These are phyloP conservation scores for Neelides folsomi DNA, from an alignment of 2,888 invertebrate species.

Conservation along the genomic window DNA sequence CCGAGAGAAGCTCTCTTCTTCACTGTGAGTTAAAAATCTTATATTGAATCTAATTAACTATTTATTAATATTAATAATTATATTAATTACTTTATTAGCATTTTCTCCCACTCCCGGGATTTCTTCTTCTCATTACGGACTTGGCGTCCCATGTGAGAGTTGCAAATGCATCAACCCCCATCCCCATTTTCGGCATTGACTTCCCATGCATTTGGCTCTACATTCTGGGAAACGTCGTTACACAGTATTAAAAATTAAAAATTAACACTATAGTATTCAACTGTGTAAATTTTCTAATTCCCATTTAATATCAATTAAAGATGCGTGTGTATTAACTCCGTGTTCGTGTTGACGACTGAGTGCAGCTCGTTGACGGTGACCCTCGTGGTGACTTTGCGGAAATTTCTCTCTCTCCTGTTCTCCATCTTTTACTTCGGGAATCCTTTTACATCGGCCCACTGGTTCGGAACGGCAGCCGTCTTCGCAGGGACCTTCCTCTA, in stretches of 20 bases:
- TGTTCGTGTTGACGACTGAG: conserved; percentile 85
- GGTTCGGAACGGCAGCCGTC: conserved; percentile 78
- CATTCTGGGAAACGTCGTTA: conserved; percentile 65
- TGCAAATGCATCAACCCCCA: conserved; percentile 52
- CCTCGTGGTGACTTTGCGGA: conserved; percentile 84
- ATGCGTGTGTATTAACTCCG: conserved; percentile 82
- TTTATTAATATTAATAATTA: conserved; percentile 5
- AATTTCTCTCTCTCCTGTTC: conserved; percentile 87
- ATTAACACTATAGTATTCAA: background rate
- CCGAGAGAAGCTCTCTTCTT: conserved; percentile 77
- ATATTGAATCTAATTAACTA: background rate
- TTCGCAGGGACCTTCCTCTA: conserved; percentile 88
- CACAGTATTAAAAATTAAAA: conserved; percentile 54
- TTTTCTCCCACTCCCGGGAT: conserved; percentile 75
- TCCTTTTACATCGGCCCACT: conserved; percentile 80
- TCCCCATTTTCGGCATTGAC: conserved; percentile 44
- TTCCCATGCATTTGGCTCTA: conserved; percentile 65
- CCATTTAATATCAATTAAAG: conserved; percentile 37
- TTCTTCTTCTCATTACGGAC: conserved; percentile 63
- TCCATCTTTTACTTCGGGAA: conserved; percentile 90
- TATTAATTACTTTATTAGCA: conserved; percentile 50
- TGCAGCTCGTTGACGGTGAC: conserved; percentile 89
- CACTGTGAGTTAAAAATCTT: conserved; percentile 45
- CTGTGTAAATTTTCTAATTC: background rate
- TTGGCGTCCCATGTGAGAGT: conserved; percentile 61